Percentiles rank a stretch among this genome's conserved stretches.
These are phyloP conservation scores for Eulemur coronatus DNA, from an alignment of 2,797 vertebrate genomes.

Conservation along the genomic window DNA sequence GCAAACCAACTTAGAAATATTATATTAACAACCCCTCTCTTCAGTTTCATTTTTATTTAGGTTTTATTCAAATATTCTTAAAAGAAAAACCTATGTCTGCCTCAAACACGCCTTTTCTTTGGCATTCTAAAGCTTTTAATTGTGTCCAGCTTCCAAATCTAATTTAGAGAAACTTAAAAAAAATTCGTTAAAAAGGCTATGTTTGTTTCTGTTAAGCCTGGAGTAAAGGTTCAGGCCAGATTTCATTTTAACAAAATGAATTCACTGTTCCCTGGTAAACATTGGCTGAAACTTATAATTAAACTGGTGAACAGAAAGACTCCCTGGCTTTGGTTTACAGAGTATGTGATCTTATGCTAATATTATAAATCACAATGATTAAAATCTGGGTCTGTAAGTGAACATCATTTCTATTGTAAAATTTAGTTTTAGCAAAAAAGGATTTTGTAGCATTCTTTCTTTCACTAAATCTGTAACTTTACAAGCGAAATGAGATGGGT, in stretches of 20 bases:
- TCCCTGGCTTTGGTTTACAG: neutral
- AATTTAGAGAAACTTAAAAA: conserved; percentile 40
- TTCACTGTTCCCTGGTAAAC: conserved; percentile 52
- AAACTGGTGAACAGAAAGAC: neutral
- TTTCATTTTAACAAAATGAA: conserved; percentile 57
- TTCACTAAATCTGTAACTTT: conserved; percentile 11
- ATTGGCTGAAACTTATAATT: conserved; percentile 5
- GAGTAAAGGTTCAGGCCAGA: conserved; percentile 23
- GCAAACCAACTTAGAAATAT: conserved; percentile 39
- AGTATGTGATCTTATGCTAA: conserved; percentile 8
- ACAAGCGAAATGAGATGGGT: conserved; percentile 3
- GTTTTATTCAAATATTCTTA: conserved; percentile 43
- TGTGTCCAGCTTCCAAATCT: conserved; percentile 45
- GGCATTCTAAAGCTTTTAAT: conserved; percentile 48
- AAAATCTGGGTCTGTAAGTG: conserved; percentile 45
- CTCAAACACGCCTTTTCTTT: conserved; percentile 37
- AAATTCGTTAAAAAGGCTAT: neutral
- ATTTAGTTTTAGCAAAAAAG: neutral
- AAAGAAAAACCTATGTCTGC: conserved; percentile 31
- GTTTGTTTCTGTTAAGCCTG: conserved; percentile 38
- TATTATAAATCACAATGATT: conserved; percentile 51
- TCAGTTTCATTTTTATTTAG: conserved; percentile 42
- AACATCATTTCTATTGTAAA: conserved; percentile 39
- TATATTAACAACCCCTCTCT: neutral
- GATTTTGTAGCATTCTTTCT: conserved; percentile 40